Evolutionary conservation across 1,140 invertebrate genomes (phyloP).

Genomic region (Magallana ariakensis): DNA sequence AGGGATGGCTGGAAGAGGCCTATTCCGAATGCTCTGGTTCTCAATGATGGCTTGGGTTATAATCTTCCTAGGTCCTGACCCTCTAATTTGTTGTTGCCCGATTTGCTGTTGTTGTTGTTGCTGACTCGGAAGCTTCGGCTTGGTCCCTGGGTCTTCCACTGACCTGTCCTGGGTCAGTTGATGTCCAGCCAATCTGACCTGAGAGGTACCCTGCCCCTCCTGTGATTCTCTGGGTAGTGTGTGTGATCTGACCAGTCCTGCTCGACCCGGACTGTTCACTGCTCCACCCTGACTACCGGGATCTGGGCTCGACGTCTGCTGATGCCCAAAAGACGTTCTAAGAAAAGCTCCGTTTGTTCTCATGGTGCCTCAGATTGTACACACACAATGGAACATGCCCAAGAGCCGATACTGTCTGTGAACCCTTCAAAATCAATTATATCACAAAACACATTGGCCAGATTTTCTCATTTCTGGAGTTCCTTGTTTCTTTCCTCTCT

Average conservation of each 20-base stretch:
- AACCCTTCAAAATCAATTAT: slow-evolving; percentile 35
- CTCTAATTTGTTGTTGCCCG: not conserved
- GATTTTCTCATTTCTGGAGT: not conserved
- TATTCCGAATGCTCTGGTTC: slow-evolving; percentile 12
- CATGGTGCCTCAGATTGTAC: slow-evolving; percentile 42
- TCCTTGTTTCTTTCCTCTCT: not conserved
- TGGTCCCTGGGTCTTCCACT: not conserved
- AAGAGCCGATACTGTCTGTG: slow-evolving; percentile 15
- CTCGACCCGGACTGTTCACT: not conserved
- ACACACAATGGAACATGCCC: slow-evolving; percentile 15
- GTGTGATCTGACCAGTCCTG: not conserved
- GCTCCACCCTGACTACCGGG: not conserved
- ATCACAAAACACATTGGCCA: slow-evolving; percentile 33
- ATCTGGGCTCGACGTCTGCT: not conserved
- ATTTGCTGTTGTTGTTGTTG: not conserved
- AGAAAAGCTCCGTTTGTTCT: slow-evolving; percentile 60
- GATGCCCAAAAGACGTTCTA: slow-evolving; percentile 49
- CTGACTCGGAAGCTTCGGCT: not conserved
- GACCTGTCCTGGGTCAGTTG: not conserved
- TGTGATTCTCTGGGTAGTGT: not conserved
- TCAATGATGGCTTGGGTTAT: slow-evolving; percentile 1
- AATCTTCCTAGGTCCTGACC: slow-evolving; percentile 10
- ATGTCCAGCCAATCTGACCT: not conserved
- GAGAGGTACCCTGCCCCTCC: not conserved
- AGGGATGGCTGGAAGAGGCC: not conserved